These are phyloP conservation scores for Aegotheles bennettii DNA, from an alignment of 2,113 vertebrate species.

Conservation along the genomic window DNA sequence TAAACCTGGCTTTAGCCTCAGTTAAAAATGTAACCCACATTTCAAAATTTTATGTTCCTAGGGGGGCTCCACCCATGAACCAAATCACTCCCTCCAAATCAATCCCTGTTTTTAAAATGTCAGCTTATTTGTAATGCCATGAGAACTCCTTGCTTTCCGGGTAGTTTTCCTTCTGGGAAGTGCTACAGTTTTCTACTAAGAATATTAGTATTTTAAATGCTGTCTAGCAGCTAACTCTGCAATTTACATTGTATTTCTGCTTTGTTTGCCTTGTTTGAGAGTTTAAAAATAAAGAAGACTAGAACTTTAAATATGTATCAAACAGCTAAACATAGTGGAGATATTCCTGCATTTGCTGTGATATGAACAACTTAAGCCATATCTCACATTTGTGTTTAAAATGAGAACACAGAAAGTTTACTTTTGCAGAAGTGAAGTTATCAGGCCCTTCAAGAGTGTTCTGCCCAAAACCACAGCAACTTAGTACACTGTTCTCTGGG, in stretches of 20 bases:
- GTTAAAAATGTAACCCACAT: constrained; percentile 5
- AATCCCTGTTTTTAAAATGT: background rate
- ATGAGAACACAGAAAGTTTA: background rate
- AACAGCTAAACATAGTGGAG: background rate
- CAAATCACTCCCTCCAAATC: background rate
- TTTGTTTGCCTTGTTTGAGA: background rate
- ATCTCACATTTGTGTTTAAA: background rate
- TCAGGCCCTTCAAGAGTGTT: background rate
- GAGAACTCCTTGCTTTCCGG: background rate
- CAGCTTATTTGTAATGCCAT: background rate
- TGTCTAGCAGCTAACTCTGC: background rate
- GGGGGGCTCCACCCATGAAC: constrained; percentile 19
- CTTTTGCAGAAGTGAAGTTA: background rate
- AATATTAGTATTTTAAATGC: background rate
- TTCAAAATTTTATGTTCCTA: background rate
- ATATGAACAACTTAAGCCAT: accelerated
- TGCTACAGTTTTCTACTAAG: background rate
- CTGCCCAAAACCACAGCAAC: background rate
- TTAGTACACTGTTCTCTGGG: background rate
- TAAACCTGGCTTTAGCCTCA: constrained; percentile 35
- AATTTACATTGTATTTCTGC: background rate
- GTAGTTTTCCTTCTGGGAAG: background rate
- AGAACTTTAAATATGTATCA: background rate
- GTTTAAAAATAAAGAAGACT: background rate
- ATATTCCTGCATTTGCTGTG: background rate